Base-by-base conservation (phyloP, 1,140 invertebrate species). In the Chymomyza costata region DNA sequence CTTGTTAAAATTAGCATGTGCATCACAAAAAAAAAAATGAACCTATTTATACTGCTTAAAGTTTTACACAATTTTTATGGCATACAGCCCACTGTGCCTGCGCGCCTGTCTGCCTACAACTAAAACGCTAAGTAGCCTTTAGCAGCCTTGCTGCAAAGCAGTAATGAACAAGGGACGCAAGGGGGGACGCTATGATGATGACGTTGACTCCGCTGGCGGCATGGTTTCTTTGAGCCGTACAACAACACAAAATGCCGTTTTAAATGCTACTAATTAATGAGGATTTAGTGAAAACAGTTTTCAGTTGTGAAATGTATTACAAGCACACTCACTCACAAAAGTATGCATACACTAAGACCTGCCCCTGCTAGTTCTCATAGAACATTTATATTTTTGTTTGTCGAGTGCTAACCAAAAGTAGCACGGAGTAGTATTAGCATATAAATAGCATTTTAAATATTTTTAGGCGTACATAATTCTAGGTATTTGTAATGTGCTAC, bases 201-300 rank as follows among this genome's bases (percentile, higher is more conserved):
- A n/a, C n/a, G n/a, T n/a, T n/a, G n/a, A n/a, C n/a, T 19, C 17
- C 46, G 52, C 46, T 34, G 31, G 19, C 44, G 68, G 71, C 62
- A 65, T 78, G 66, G 52, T 40, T 35, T 43, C 37, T 51, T 58
- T 48, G 19, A 32, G 41, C 41, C 25, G 14, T 41, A 45, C 38
- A 66, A 34, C 31, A 6, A 50, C 45, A 49, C 32, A 50, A 67
- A 70, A 73, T 64, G 63, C 67, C 64, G 73, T 68, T 50, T 66
- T 81, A 81, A 80, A 80, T 80, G 73, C 73, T 67, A 80, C 73
- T 80, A 80, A 80, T 80, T 80, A 80, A 80, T 80, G 73, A 65
- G 73, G 73, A 80, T 80, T 80, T 80, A 80, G 73, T 81, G 68
- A 73, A 81, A 80, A 80, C 73, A 67, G 54, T 65, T 65, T 53